Evolutionary conservation across 1,140 invertebrate genomes (phyloP), one percentile per base, ranked within the genome.

Genomic region (Procambarus clarkii): DNA sequence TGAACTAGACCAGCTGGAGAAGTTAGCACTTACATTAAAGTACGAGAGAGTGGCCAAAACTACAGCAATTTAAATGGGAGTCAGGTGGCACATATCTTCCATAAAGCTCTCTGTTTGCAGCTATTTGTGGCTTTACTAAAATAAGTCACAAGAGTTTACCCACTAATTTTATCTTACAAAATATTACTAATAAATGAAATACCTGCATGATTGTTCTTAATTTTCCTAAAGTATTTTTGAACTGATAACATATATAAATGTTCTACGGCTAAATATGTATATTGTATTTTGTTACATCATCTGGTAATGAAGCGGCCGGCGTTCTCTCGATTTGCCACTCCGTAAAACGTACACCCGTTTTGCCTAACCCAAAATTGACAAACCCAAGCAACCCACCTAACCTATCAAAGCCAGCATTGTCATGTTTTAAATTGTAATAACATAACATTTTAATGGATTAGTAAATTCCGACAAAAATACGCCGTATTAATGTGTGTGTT

Each of bases 21-120:
- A 88, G 48, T 79, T 92, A 45, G 86, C 86, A 13, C 54, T 88
- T 34, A 87, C 86, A 5, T 74, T 92, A 13, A 92, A 92, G 81
- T 92, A 92, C 71, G 86, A 92, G 76, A 88, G 91, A 54, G 91
- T 92, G 34, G 86, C 91, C 15, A 92, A 92, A 78, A 88, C 86
- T 21, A 92, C 91, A 34, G 86, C 91, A n/a, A 92, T 92, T 80
- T 92, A 84, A 88, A 71, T 15, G 21, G 60, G 0, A 18, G 60
- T 21, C 4, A 64, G 0, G 13, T 64, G 13, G 13, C 13, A 64
- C 13, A 64, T 4, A 13, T 18, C 13, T 18, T 13, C 21, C 13
- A 21, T 64, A 21, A 64, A 64, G 60, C 21, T 54, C 50, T 54
- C 50, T 54, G 50, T 54, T 54, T 54, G 50, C 50, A 54, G 50